Evolutionary conservation across 1,140 invertebrate species (phyloP).

Genomic region (Cryptotermes secundus): DNA sequence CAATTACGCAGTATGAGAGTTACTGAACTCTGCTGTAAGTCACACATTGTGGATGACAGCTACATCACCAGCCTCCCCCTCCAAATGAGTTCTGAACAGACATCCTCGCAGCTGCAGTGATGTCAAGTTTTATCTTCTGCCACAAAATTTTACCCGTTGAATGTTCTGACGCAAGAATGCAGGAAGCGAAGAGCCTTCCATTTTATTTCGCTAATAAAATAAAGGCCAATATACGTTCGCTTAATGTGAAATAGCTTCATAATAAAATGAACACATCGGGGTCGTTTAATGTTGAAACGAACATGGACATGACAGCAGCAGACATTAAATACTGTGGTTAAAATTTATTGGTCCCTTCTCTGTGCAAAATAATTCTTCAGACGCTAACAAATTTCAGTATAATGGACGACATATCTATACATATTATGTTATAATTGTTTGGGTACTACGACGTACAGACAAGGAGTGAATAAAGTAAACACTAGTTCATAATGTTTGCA

Average conservation of each 20-base stretch:
- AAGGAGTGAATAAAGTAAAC: too few relatives aligned
- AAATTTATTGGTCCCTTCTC: background rate
- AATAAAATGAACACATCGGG: background rate
- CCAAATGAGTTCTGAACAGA: background rate
- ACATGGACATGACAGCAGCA: background rate
- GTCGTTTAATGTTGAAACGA: background rate
- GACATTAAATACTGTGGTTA: background rate
- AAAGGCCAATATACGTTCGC: background rate
- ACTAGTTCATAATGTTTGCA: too few relatives aligned
- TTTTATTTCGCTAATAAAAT: constrained; percentile 21
- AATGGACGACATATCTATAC: too few relatives aligned
- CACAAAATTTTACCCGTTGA: background rate
- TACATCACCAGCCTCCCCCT: background rate
- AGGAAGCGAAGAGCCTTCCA: background rate
- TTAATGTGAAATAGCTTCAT: background rate
- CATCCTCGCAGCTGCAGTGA: background rate
- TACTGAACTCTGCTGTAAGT: background rate
- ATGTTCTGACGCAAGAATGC: background rate
- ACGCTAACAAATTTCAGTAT: too few relatives aligned
- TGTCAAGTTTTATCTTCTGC: background rate
- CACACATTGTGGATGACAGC: background rate
- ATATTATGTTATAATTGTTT: too few relatives aligned
- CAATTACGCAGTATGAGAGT: background rate
- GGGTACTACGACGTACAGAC: too few relatives aligned
- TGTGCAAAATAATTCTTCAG: too few relatives aligned